Conservation (phyloP, 2,888 invertebrate species). For the Tanytarsus gracilentus region DNA sequence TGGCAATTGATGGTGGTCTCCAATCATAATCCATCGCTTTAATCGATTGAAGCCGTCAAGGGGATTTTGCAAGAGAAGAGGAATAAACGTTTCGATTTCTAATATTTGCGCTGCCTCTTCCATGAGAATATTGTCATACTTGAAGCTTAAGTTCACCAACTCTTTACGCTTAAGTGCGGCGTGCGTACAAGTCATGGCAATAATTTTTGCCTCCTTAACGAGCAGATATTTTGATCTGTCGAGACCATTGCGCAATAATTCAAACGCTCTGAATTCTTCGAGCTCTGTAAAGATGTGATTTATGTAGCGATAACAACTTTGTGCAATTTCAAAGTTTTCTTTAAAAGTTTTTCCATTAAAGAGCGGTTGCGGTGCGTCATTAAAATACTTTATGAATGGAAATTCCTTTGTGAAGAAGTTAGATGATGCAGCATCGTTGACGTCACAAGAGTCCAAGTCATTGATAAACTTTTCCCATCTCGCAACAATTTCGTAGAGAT, state of each 20-base stretch:
- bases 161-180: slow-evolving; percentile 95
- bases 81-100: slow-evolving; percentile 99
- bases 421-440: slow-evolving; percentile 34
- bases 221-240: slow-evolving; percentile 94
- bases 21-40: slow-evolving; percentile 99
- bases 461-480: slow-evolving; percentile 82
- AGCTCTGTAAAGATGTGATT: slow-evolving; percentile 92
- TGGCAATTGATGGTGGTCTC: slow-evolving; percentile 97
- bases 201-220: slow-evolving; percentile 98
- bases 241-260: slow-evolving; percentile 85
- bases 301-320: slow-evolving; percentile 90
- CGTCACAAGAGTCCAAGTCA: slow-evolving; percentile 35
- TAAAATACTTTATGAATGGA: slow-evolving; percentile 90
- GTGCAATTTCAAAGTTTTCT: slow-evolving; percentile 80
- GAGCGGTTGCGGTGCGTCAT: slow-evolving; percentile 84
- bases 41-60: slow-evolving; percentile 90
- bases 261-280: slow-evolving; percentile 97
- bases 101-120: slow-evolving; percentile 98
- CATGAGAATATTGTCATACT: slow-evolving; percentile 98
- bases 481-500: slow-evolving; percentile 83
- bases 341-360: slow-evolving; percentile 70
- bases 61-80: slow-evolving; percentile 94
- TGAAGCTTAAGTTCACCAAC: slow-evolving; percentile 88
- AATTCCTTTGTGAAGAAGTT: slow-evolving; percentile 67
- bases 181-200: slow-evolving; percentile 99